Conservation (phyloP, 2,888 invertebrate species). For the Mesopsocus fuscifrons region DNA sequence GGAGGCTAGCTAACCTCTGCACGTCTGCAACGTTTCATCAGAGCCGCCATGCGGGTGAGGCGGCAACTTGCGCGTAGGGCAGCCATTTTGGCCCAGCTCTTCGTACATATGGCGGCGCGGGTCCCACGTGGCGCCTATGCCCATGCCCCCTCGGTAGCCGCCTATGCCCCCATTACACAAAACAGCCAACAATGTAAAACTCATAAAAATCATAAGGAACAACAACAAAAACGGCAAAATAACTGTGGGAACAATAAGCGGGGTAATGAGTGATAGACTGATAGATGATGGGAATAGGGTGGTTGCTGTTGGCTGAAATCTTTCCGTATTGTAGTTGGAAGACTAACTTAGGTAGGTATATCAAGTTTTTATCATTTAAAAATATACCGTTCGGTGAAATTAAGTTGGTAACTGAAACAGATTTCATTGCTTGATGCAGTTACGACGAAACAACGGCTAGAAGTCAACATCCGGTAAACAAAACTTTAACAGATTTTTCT, state of each 20-base stretch:
- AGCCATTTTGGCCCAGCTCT: conserved; percentile 48
- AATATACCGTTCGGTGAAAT: too few relatives aligned
- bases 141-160: conserved; percentile 6
- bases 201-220: conserved; percentile 13
- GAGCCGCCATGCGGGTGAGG: conserved; percentile 39
- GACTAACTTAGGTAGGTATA: too few relatives aligned
- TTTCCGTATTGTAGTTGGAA: too few relatives aligned
- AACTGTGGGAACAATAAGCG: too few relatives aligned
- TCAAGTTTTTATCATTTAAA: too few relatives aligned
- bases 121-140: conserved; percentile 52
- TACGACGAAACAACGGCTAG: too few relatives aligned
- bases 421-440: too few relatives aligned
- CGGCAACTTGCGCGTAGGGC: conserved; percentile 28
- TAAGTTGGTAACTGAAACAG: too few relatives aligned
- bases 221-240: conserved; percentile 11
- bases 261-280: not conserved
- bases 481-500: too few relatives aligned
- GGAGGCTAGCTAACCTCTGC: conserved; percentile 10
- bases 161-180: conserved; percentile 9
- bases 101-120: conserved; percentile 78
- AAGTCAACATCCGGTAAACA: too few relatives aligned
- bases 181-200: conserved; percentile 12
- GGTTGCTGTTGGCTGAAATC: too few relatives aligned
- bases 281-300: not conserved
- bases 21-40: conserved; percentile 39